phyloP scores from a whole-genome alignment of 1,140 invertebrate genomes.

The Batillaria attramentaria region DNA sequence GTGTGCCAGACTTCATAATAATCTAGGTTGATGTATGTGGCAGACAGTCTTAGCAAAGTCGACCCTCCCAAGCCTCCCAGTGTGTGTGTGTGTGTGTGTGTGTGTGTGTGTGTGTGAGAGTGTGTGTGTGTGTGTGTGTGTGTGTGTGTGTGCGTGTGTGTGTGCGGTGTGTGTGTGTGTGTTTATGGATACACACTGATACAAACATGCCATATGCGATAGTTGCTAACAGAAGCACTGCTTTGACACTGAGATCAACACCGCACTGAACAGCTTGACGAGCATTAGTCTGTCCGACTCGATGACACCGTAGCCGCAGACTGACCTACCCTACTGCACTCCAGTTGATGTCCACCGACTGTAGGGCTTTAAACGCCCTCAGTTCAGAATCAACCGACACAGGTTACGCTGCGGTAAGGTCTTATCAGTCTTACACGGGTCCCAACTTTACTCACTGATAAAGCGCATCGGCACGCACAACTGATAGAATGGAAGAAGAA shows the following conservation, averaged over 20 bases:
- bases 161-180: slow-evolving; percentile 13
- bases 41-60: no score
- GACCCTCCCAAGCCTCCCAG: neutral
- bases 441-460: no score
- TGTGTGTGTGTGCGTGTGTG: neutral
- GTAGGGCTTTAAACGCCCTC: neutral
- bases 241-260: neutral
- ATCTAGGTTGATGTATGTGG: neutral
- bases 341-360: neutral
- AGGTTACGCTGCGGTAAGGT: no score
- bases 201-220: neutral
- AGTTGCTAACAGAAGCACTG: neutral
- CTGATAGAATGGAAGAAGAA: no score
- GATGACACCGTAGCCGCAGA: neutral
- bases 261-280: neutral
- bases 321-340: neutral
- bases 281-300: neutral
- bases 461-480: no score
- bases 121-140: neutral
- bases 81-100: slow-evolving; percentile 17
- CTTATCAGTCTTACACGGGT: no score
- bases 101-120: neutral
- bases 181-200: neutral
- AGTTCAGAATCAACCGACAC: neutral
- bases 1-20: no score